Evolutionary conservation across 2,888 invertebrate species (phyloP).

Genomic region (Zele albiditarsus): DNA sequence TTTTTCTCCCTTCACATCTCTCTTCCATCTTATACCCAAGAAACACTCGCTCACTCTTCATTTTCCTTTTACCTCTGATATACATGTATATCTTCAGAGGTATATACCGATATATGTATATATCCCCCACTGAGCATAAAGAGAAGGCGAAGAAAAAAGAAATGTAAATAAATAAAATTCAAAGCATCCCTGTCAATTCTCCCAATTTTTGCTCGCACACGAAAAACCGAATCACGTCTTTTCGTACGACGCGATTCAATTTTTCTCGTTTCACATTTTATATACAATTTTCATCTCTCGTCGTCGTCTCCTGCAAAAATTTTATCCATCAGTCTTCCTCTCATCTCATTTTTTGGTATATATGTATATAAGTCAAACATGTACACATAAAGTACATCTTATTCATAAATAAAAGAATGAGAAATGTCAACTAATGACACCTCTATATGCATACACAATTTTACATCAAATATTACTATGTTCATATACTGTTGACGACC

Average conservation of each 20-base stretch:
- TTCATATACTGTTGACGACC: too few relatives aligned
- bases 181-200: slow-evolving; percentile 29
- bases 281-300: background rate
- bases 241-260: slow-evolving; percentile 1
- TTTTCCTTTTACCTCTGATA: background rate
- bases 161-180: slow-evolving; percentile 19
- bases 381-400: background rate
- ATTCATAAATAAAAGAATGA: too few relatives aligned
- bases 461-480: too few relatives aligned
- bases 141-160: background rate
- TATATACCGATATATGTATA: background rate
- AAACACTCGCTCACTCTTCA: slow-evolving; percentile 45
- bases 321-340: background rate
- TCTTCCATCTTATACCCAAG: slow-evolving; percentile 36
- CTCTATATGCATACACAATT: too few relatives aligned
- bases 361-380: background rate
- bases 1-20: slow-evolving; percentile 51
- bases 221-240: slow-evolving; percentile 13
- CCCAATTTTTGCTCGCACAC: slow-evolving; percentile 3
- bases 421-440: too few relatives aligned
- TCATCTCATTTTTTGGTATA: background rate
- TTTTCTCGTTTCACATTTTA: slow-evolving; percentile 3
- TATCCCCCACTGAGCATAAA: background rate
- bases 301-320: background rate
- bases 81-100: background rate